Conservation (phyloP, 2,888 invertebrate genomes). For the Xestobium rufovillosum region DNA sequence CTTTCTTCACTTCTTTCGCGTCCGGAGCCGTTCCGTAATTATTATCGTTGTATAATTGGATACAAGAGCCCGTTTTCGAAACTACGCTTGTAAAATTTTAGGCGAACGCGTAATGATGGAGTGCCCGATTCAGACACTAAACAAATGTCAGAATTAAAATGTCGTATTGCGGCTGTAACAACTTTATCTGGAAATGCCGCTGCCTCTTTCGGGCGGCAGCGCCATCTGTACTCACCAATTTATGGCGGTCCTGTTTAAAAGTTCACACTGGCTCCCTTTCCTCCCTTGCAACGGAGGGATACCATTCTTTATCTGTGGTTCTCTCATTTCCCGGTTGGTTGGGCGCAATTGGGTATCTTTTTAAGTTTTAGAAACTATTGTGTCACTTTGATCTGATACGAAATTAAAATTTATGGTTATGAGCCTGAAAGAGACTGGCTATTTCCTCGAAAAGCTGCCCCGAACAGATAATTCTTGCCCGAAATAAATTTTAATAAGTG, state of each 20-base stretch:
- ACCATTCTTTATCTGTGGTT: constrained; percentile 36
- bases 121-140: constrained; percentile 19
- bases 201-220: constrained; percentile 38
- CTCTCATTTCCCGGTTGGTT: constrained; percentile 44
- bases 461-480: no score
- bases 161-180: constrained; percentile 39
- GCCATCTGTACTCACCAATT: constrained; percentile 42
- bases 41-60: no score
- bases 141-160: constrained; percentile 39
- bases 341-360: constrained; percentile 42
- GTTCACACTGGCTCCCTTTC: constrained; percentile 36
- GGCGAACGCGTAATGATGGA: no score
- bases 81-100: no score
- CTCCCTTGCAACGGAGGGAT: constrained; percentile 24
- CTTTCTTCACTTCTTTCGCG: no score
- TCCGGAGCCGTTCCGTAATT: constrained; percentile 6
- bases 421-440: constrained; percentile 10
- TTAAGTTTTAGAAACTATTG: constrained; percentile 44
- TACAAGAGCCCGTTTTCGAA: no score
- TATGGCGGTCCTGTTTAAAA: constrained; percentile 41
- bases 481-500: no score
- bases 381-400: constrained; percentile 43
- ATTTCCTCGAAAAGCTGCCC: no score
- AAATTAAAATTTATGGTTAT: constrained; percentile 35
- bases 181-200: constrained; percentile 41